phyloP scores from a whole-genome alignment of 2,113 vertebrate genomes.

The Triplophysa dalaica region DNA sequence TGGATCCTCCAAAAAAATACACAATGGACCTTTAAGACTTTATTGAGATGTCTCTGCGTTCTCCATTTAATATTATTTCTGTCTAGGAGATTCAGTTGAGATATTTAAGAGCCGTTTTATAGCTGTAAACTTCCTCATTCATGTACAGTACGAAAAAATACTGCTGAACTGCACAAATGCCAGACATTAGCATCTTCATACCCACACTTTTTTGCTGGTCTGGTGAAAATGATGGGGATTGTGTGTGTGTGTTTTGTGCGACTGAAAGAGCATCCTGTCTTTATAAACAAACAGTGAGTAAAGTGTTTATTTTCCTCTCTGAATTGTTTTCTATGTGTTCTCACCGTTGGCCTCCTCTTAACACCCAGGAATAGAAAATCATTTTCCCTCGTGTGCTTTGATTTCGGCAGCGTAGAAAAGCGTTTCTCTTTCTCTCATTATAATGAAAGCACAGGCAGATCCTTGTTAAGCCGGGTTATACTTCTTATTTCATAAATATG shows the following conservation, averaged over 20 bases:
- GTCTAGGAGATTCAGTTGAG: too few relatives aligned
- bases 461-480: conserved; percentile 64
- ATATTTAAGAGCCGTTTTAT: too few relatives aligned
- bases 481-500: conserved; percentile 76
- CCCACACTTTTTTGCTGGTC: neutral
- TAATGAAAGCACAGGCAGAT: conserved; percentile 28
- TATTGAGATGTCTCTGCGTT: too few relatives aligned
- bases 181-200: conserved; percentile 4
- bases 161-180: neutral
- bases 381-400: conserved; percentile 66
- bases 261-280: conserved; percentile 45
- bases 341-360: conserved; percentile 64
- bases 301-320: conserved; percentile 64
- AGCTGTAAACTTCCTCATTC: too few relatives aligned
- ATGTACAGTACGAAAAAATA: neutral
- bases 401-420: conserved; percentile 11
- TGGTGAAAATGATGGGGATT: neutral
- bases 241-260: conserved; percentile 15
- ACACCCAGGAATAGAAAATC: conserved; percentile 69
- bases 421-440: conserved; percentile 40
- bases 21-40: too few relatives aligned
- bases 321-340: conserved; percentile 64
- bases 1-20: too few relatives aligned
- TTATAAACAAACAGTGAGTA: conserved; percentile 60
- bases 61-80: too few relatives aligned